These are phyloP conservation scores for Paracanthobrama guichenoti DNA, from an alignment of 2,113 vertebrate genomes.

Conservation along the genomic window DNA sequence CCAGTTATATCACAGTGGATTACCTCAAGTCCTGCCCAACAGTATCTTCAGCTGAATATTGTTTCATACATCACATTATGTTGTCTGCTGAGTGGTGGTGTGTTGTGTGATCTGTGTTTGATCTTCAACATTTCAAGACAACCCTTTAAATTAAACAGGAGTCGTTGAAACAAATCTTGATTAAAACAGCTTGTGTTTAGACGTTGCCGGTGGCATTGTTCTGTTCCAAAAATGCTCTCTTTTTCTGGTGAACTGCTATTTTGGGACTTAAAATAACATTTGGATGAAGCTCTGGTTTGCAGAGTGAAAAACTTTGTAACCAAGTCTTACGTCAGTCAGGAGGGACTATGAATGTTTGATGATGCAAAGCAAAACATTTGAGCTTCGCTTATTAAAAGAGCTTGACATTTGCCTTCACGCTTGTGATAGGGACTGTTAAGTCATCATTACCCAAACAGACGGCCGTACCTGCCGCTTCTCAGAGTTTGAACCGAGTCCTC, in stretches of 20 bases:
- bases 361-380: slow-evolving; percentile 18
- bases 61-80: neutral
- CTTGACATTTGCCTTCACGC: neutral
- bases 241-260: slow-evolving; percentile 7
- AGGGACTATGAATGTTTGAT: neutral
- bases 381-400: neutral
- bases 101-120: neutral
- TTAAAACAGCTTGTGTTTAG: slow-evolving; percentile 22
- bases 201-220: neutral
- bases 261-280: neutral
- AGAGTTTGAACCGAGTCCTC: neutral
- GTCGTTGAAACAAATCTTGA: neutral
- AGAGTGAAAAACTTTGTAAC: neutral
- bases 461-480: neutral
- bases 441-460: slow-evolving; percentile 5
- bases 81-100: neutral
- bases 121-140: neutral
- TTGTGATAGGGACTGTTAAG: slow-evolving; percentile 9
- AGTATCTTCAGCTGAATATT: neutral
- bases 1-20: neutral
- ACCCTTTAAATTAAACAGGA: neutral
- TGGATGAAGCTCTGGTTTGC: neutral
- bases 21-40: neutral
- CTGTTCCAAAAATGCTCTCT: neutral
- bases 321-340: slow-evolving; percentile 2